Conservation (phyloP, 2,113 vertebrate species). For the Desmodus rotundus region DNA sequence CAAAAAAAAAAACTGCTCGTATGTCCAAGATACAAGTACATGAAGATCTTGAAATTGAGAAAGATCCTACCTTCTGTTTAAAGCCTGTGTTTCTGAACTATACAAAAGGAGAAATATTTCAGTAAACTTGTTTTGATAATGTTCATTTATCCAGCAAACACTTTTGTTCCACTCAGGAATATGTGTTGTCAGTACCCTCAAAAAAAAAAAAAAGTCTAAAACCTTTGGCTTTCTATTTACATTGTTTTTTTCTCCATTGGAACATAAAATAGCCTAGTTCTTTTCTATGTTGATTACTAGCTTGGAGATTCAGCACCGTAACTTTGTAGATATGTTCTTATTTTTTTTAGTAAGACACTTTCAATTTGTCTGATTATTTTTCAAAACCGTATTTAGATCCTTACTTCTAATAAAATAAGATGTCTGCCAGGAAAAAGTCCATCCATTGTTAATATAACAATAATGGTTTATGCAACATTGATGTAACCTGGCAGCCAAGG, state of each 20-base stretch:
- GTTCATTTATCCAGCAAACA: neutral
- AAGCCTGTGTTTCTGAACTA: neutral
- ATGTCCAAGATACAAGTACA: neutral
- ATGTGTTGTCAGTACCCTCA: neutral
- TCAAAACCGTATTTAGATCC: neutral
- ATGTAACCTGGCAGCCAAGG: no score
- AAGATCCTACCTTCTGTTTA: neutral
- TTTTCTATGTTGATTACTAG: neutral
- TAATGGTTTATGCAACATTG: no score
- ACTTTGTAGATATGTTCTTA: neutral
- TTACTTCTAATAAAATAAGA: constrained; percentile 2
- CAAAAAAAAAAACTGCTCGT: neutral
- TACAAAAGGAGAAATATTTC: neutral
- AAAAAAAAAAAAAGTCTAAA: neutral
- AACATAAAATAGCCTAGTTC: neutral
- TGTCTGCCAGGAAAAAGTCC: no score
- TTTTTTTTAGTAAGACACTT: neutral
- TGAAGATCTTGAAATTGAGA: neutral
- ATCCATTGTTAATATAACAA: no score
- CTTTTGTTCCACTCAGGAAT: neutral
- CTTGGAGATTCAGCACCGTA: neutral
- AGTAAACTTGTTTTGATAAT: neutral
- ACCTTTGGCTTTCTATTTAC: neutral
- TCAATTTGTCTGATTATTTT: neutral
- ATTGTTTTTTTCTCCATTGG: neutral